phyloP scores from a whole-genome alignment of 64 coral and sea anemone genomes.

The Acropora yongei region DNA sequence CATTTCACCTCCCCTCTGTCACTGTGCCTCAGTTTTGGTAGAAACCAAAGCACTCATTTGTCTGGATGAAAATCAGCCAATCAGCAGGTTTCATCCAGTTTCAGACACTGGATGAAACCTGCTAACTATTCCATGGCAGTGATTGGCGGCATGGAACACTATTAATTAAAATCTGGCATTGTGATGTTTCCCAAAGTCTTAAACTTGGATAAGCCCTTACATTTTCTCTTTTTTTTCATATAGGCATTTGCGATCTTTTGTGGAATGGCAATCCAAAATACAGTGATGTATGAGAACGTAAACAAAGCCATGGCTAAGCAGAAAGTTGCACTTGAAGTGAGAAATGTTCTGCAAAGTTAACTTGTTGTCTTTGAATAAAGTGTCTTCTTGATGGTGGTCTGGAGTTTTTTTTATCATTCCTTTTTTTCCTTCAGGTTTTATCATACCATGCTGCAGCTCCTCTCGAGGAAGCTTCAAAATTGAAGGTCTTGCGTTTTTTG shows the following conservation, averaged over 20 bases:
- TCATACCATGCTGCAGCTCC: slow-evolving; percentile 95
- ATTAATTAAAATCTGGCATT: too few relatives aligned
- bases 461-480: slow-evolving; percentile 73
- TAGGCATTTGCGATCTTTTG: slow-evolving; percentile 99
- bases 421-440: slow-evolving; percentile 67
- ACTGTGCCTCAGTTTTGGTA: too few relatives aligned
- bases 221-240: not conserved
- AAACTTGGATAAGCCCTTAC: not conserved
- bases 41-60: too few relatives aligned
- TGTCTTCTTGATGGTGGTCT: not conserved
- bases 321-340: slow-evolving; percentile 97
- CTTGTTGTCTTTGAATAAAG: not conserved
- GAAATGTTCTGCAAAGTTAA: not conserved
- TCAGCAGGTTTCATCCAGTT: too few relatives aligned
- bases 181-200: too few relatives aligned
- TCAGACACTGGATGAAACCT: too few relatives aligned
- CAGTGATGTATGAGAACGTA: slow-evolving; percentile 94
- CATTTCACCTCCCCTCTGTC: too few relatives aligned
- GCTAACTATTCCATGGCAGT: too few relatives aligned
- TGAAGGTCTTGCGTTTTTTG: slow-evolving; percentile 71
- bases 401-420: not conserved
- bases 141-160: too few relatives aligned
- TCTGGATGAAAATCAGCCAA: too few relatives aligned
- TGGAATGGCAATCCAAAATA: slow-evolving; percentile 99
- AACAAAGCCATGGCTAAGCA: slow-evolving; percentile 99